These are phyloP conservation scores for Euspilapteryx auroguttella DNA, from an alignment of 2,888 invertebrate genomes.

Conservation along the genomic window DNA sequence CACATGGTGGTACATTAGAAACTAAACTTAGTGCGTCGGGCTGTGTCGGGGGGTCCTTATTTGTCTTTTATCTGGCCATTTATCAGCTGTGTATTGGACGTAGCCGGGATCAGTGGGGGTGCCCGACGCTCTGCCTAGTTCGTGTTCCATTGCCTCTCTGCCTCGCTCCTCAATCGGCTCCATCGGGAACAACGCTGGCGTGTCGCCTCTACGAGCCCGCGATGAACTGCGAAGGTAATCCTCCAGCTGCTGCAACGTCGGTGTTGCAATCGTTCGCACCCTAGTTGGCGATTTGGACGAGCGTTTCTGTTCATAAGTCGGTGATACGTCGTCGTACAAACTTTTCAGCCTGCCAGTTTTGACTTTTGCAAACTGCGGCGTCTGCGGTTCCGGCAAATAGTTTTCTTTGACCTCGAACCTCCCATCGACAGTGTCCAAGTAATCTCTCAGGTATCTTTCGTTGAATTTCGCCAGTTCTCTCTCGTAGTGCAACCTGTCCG, in stretches of 20 bases:
- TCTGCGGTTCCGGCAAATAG: slow-evolving; percentile 47
- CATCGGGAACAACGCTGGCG: slow-evolving; percentile 52
- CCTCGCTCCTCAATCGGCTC: slow-evolving; percentile 50
- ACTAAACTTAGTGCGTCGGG: slow-evolving; percentile 38
- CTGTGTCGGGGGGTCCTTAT: slow-evolving; percentile 62
- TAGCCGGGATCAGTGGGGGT: slow-evolving; percentile 74
- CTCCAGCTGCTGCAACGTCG: slow-evolving; percentile 50
- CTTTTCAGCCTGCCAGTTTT: slow-evolving; percentile 34
- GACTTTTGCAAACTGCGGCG: slow-evolving; percentile 48
- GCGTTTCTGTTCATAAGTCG: slow-evolving; percentile 28
- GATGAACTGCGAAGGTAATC: slow-evolving; percentile 42
- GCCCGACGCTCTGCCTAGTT: slow-evolving; percentile 59
- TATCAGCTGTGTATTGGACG: slow-evolving; percentile 71
- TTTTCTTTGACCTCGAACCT: slow-evolving; percentile 37
- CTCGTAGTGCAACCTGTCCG: slow-evolving; percentile 39
- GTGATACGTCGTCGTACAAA: slow-evolving; percentile 37
- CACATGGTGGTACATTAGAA: no score
- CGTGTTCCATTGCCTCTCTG: slow-evolving; percentile 25
- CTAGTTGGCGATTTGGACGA: slow-evolving; percentile 33
- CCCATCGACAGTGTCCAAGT: slow-evolving; percentile 33
- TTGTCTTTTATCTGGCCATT: slow-evolving; percentile 63
- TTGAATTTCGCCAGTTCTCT: slow-evolving; percentile 46
- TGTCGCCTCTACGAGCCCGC: slow-evolving; percentile 30
- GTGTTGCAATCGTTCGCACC: slow-evolving; percentile 35
- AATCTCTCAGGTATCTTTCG: slow-evolving; percentile 41